These are phyloP conservation scores for Drosophila bocqueti DNA, from an alignment of 1,140 invertebrate genomes.

Conservation along the genomic window DNA sequence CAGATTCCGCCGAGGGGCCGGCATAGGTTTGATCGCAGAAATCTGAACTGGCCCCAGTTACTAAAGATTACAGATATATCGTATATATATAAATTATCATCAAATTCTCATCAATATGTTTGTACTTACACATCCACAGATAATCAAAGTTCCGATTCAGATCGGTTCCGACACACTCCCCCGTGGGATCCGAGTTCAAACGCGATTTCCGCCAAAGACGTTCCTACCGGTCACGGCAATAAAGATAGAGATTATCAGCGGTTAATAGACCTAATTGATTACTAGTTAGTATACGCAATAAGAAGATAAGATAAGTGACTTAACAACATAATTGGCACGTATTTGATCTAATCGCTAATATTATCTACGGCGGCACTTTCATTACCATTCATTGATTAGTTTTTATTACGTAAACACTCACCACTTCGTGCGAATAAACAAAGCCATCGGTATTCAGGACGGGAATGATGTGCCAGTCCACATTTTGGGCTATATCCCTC, in stretches of 20 bases:
- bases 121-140: constrained; percentile 87
- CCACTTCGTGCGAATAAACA: constrained; percentile 86
- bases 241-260: constrained; percentile 17
- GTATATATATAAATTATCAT: not conserved
- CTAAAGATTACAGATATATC: constrained; percentile 17
- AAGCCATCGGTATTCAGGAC: constrained; percentile 90
- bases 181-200: constrained; percentile 76
- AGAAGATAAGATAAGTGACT: constrained; percentile 34
- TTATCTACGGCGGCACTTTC: constrained; percentile 34
- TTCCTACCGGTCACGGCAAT: constrained; percentile 67
- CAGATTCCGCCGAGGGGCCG: constrained; percentile 87
- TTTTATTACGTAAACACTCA: constrained; percentile 69
- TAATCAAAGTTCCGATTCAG: constrained; percentile 90
- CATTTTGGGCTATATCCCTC: constrained; percentile 86
- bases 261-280: constrained; percentile 29
- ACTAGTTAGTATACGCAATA: constrained; percentile 11
- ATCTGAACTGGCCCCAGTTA: constrained; percentile 86
- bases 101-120: not conserved
- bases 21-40: constrained; percentile 87
- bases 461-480: constrained; percentile 91
- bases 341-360: constrained; percentile 36
- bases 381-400: constrained; percentile 16
- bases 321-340: constrained; percentile 21
- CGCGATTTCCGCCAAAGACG: constrained; percentile 90
- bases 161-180: constrained; percentile 87